Evolutionary conservation across 2,888 invertebrate genomes (phyloP), one percentile per base, ranked within the genome.

Genomic region (Melinaea menophilus): DNA sequence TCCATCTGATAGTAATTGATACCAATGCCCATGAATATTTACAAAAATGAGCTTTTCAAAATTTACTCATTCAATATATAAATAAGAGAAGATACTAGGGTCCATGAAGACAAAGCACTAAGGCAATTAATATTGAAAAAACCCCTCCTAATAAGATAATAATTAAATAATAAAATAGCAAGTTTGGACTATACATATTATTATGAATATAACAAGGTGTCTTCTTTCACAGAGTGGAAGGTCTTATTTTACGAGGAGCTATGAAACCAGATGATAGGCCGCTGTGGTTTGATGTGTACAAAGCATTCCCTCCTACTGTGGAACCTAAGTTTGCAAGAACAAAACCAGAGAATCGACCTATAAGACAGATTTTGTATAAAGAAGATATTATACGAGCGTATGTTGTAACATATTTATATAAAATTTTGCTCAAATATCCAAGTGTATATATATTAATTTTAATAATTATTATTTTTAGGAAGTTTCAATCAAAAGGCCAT

Each of bases 231-330:
- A 97, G 98, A 80, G 91, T 95, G 2, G 92, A 93, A 72, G 97
- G 97, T 4, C 89, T 99, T 46, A 80, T 99, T 12, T 92, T 93
- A 65, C 92, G 95, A 33, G 95, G 96, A 57, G 97, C 95, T 3
- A 89, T 98, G 82, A 94, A 93, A 78, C 90, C 93, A 63, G 94
- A 95, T 71, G 97, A 98, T 74, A 92, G 95, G 69, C 99, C 99
- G 0, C 66, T 99, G 9, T 99, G 99, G 99, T 97, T 95, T 79
- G 96, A 97, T 79, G 89, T 99, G 33, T 99, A 98, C 80, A 93
- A 94, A 84, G 94, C 95, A 0, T 98, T 97, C 88, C 99, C 99
- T 5, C 99, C 99, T 1, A 93, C 94, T 70, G 85, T 93, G 55
- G 96, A 97, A 76, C 99, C 99, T 5, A 90, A 92, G 66, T 96